Conservation (phyloP, 2,888 invertebrate genomes). For the Apotomis capreana region DNA sequence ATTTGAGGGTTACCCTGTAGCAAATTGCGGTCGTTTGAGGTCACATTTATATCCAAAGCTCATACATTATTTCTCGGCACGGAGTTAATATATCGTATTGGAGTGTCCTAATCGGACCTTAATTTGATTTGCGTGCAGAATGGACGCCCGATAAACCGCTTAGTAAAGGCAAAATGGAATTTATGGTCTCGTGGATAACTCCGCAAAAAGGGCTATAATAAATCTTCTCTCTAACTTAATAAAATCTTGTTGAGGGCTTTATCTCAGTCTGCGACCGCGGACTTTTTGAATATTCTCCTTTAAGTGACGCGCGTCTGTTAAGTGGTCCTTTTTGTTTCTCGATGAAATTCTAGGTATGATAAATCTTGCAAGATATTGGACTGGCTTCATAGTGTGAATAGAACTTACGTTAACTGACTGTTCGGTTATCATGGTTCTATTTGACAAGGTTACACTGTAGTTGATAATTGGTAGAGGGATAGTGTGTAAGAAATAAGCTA, state of each 20-base stretch:
- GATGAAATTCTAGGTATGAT: background rate
- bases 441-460: no score
- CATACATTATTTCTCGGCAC: constrained; percentile 50
- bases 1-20: constrained; percentile 4
- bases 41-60: constrained; percentile 20
- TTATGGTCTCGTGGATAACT: constrained; percentile 73
- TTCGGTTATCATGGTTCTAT: no score
- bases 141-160: constrained; percentile 72
- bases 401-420: no score
- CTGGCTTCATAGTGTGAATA: background rate
- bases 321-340: constrained; percentile 6
- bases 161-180: constrained; percentile 71
- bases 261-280: constrained; percentile 55
- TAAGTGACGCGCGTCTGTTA: constrained; percentile 17
- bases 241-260: constrained; percentile 75
- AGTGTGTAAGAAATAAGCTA: no score
- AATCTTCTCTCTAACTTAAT: constrained; percentile 77
- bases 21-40: constrained; percentile 19
- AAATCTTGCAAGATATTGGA: background rate
- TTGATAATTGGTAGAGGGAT: no score
- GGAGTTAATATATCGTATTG: constrained; percentile 60
- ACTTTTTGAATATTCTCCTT: constrained; percentile 37
- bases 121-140: constrained; percentile 77
- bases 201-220: constrained; percentile 73
- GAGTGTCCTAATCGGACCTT: constrained; percentile 66